These are phyloP conservation scores for Polypterus senegalus DNA, from an alignment of 2,113 vertebrate genomes.

Conservation along the genomic window DNA sequence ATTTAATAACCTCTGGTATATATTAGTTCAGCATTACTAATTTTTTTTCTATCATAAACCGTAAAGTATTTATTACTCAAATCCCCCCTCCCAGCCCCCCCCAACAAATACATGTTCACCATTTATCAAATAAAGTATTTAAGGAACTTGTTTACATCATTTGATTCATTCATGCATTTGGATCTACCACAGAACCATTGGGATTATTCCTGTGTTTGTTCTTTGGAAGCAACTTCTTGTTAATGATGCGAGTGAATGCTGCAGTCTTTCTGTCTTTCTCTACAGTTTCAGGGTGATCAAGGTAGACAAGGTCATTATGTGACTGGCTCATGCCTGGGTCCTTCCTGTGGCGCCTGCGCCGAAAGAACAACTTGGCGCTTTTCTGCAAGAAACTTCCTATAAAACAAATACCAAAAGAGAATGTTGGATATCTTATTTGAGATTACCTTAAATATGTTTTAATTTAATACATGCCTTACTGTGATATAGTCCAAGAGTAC, in stretches of 20 bases:
- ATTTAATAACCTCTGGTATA: too few species aligned
- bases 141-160: not conserved
- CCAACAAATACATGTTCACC: too few species aligned
- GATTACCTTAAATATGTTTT: too few species aligned
- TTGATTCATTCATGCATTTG: conserved; percentile 26
- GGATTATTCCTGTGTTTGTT: conserved; percentile 53
- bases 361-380: conserved; percentile 85
- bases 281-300: conserved; percentile 59
- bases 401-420: not conserved
- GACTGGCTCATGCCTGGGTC: conserved; percentile 94
- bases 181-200: conserved; percentile 48
- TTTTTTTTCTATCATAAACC: too few species aligned
- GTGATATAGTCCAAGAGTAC: too few species aligned
- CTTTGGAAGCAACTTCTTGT: conserved; percentile 63
- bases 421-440: too few species aligned
- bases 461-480: too few species aligned
- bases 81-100: too few species aligned
- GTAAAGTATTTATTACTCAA: too few species aligned
- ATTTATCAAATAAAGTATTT: too few species aligned
- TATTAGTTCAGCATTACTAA: too few species aligned
- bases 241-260: conserved; percentile 67
- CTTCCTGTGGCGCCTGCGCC: conserved; percentile 78
- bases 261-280: conserved; percentile 59
- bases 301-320: conserved; percentile 83
- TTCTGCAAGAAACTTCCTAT: conserved; percentile 77